Conservation (phyloP, 1,140 invertebrate genomes). For the Vanessa atalanta region DNA sequence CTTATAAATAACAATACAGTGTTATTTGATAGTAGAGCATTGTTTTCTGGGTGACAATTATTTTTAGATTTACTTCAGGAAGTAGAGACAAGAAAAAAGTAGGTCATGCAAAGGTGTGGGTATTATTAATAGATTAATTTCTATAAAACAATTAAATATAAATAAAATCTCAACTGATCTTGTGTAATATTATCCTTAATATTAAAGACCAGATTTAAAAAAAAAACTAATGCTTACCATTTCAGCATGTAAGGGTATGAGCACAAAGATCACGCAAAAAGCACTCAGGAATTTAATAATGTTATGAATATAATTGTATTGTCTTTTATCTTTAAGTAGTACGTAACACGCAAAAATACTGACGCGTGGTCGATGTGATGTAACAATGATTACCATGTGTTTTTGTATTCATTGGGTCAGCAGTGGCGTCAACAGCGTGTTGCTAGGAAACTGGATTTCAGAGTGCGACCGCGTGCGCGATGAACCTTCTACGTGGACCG, state of each 20-base stretch:
- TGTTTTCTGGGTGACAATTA: conserved; percentile 39
- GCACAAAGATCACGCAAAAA: conserved; percentile 37
- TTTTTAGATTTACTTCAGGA: conserved; percentile 62
- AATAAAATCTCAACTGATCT: background rate
- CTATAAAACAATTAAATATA: background rate
- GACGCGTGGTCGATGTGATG: conserved; percentile 65
- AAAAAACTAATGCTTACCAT: conserved; percentile 28
- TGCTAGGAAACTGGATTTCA: conserved; percentile 76
- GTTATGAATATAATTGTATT: conserved; percentile 53
- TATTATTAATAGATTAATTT: conserved; percentile 28
- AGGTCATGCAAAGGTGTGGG: conserved; percentile 61
- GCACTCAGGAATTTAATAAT: conserved; percentile 37
- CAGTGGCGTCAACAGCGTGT: conserved; percentile 77
- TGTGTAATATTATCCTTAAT: conserved; percentile 21
- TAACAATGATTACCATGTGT: conserved; percentile 75
- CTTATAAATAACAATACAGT: conserved; percentile 5
- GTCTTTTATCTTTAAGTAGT: conserved; percentile 50
- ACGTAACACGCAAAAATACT: conserved; percentile 57
- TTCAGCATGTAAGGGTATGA: conserved; percentile 29
- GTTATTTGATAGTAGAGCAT: conserved; percentile 11
- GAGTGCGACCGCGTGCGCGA: conserved; percentile 69
- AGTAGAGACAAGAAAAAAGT: conserved; percentile 52
- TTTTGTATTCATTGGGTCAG: conserved; percentile 76
- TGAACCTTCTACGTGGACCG: conserved; percentile 67
- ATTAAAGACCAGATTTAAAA: conserved; percentile 34